phyloP scores from a whole-genome alignment of 2,888 invertebrate species.

The Oeneis ivallda region DNA sequence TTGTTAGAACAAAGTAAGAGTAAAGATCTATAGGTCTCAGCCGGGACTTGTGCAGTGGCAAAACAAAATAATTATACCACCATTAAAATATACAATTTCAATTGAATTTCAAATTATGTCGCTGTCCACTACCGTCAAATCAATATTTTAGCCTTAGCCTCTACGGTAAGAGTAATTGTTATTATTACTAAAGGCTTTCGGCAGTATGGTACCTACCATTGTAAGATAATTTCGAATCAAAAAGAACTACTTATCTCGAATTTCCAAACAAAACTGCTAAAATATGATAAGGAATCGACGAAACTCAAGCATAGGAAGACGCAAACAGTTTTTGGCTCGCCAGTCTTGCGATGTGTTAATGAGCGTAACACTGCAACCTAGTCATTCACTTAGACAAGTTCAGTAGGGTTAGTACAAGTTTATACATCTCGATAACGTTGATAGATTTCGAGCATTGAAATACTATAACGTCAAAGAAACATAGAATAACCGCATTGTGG shows the following conservation, averaged over 20 bases:
- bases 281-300: conserved; percentile 40
- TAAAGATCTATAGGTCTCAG: too few relatives aligned
- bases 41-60: too few relatives aligned
- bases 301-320: conserved; percentile 44
- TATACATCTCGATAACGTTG: too few relatives aligned
- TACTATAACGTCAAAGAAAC: too few relatives aligned
- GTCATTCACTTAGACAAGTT: conserved; percentile 78
- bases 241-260: conserved; percentile 46
- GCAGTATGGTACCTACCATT: conserved; percentile 53
- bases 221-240: conserved; percentile 46
- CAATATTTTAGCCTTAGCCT: background rate
- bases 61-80: too few relatives aligned
- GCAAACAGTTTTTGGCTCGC: conserved; percentile 48
- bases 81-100: too few relatives aligned
- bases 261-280: conserved; percentile 37
- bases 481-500: too few relatives aligned
- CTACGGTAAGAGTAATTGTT: conserved; percentile 23
- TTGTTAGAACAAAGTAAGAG: too few relatives aligned
- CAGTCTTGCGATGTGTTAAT: conserved; percentile 52
- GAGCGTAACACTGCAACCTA: conserved; percentile 75
- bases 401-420: background rate
- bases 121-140: conserved; percentile 10
- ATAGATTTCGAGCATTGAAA: too few relatives aligned
- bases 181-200: conserved; percentile 49
- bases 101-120: background rate